phyloP scores from a whole-genome alignment of 2,888 invertebrate species.

The Stegophylla sp. region DNA sequence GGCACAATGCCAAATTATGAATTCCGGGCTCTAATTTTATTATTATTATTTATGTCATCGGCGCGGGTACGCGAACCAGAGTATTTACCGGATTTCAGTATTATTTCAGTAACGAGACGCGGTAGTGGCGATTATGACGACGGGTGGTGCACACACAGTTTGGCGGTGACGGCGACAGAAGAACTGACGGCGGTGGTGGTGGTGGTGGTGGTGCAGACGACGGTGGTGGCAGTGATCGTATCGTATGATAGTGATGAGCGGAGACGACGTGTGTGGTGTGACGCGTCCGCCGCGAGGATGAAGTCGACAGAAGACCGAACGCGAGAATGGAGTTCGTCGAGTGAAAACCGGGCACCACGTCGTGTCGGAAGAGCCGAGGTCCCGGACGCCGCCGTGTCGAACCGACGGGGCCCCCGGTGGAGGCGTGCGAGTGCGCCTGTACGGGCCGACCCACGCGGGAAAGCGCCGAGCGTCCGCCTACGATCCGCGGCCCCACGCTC shows the following conservation, averaged over 20 bases:
- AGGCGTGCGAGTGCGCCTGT: slow-evolving; percentile 22
- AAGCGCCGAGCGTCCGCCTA: slow-evolving; percentile 12
- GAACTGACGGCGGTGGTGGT: background rate
- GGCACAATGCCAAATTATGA: no score
- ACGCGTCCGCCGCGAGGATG: background rate
- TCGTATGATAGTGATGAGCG: no score
- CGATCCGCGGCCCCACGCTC: background rate
- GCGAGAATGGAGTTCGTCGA: background rate
- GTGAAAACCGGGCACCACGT: background rate
- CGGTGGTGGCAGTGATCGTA: background rate
- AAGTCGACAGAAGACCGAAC: slow-evolving; percentile 7
- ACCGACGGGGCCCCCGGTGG: background rate
- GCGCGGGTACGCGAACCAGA: background rate
- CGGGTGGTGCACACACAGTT: background rate
- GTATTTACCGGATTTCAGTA: slow-evolving; percentile 10
- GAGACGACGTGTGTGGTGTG: background rate
- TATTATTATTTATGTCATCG: no score
- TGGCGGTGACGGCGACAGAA: background rate
- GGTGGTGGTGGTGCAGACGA: background rate
- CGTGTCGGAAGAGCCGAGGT: background rate
- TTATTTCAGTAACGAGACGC: background rate
- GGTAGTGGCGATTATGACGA: background rate
- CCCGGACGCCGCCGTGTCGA: background rate
- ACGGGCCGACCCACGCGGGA: slow-evolving; percentile 16
- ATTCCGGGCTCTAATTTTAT: no score